A percentile compares a stretch with the other conserved stretches of the same genome.
phyloP scores from a whole-genome alignment of 2,888 invertebrate genomes.

The Agrotis clavis region DNA sequence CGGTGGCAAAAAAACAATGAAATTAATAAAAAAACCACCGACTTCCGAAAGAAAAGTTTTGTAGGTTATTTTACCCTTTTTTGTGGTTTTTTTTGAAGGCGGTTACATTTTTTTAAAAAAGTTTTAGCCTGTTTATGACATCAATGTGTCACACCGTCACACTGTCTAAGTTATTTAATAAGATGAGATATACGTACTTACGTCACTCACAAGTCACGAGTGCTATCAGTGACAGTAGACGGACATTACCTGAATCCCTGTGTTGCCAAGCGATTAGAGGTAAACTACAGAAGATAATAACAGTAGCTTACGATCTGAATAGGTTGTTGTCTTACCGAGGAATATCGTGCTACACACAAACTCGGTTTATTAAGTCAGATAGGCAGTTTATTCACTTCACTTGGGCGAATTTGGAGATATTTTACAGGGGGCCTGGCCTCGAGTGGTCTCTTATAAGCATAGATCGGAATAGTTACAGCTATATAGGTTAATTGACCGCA shows the following conservation, averaged over 20 bases:
- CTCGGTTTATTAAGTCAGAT: background rate
- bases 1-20: no score
- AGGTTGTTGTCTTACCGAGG: conserved; percentile 4
- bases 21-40: no score
- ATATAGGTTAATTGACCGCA: no score
- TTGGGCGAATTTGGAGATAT: no score
- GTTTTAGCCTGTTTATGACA: no score
- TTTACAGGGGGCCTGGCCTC: no score
- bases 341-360: background rate
- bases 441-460: no score
- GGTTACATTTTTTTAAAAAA: no score
- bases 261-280: conserved; percentile 9
- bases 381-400: background rate
- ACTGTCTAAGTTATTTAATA: background rate
- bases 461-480: no score
- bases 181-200: background rate
- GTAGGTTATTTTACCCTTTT: no score
- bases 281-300: conserved; percentile 2
- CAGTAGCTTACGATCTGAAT: background rate
- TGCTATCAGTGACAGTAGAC: conserved; percentile 6
- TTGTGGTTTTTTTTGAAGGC: no score
- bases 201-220: conserved; percentile 17
- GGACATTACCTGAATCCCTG: conserved; percentile 14
- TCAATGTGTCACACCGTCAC: background rate
- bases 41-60: no score